phyloP scores from a whole-genome alignment of 2,888 invertebrate genomes.

The Drosophila algonquin region DNA sequence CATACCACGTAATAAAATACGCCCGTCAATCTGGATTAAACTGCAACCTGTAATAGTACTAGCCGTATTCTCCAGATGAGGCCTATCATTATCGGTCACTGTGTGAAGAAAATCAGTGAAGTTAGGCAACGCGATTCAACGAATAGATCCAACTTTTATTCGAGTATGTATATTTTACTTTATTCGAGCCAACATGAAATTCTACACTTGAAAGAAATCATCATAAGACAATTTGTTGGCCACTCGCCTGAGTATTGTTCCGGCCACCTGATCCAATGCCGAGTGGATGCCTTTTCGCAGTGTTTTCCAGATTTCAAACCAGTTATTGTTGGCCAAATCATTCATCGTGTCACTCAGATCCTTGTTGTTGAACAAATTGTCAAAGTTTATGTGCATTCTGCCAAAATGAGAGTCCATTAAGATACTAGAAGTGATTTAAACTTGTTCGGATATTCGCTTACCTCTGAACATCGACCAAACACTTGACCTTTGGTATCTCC shows the following conservation, averaged over 20 bases:
- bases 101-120: background rate
- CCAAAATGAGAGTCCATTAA: background rate
- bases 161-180: background rate
- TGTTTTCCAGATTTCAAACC: constrained; percentile 75
- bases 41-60: background rate
- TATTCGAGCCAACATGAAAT: too few species aligned
- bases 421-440: background rate
- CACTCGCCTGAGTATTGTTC: constrained; percentile 47
- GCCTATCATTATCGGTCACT: background rate
- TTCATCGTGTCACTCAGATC: constrained; percentile 65
- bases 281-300: constrained; percentile 64
- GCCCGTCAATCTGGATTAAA: background rate
- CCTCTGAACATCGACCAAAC: constrained; percentile 57
- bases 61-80: background rate
- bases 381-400: constrained; percentile 66
- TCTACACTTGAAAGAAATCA: constrained; percentile 58
- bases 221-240: constrained; percentile 62
- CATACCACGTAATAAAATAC: background rate
- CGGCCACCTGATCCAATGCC: constrained; percentile 50
- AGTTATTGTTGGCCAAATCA: constrained; percentile 72
- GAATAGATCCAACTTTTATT: background rate
- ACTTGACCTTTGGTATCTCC: constrained; percentile 55
- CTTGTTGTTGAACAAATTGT: constrained; percentile 71
- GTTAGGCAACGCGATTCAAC: background rate
- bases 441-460: constrained; percentile 37